Base-by-base conservation (phyloP, 2,113 vertebrate species). In the Thunnus thynnus region DNA sequence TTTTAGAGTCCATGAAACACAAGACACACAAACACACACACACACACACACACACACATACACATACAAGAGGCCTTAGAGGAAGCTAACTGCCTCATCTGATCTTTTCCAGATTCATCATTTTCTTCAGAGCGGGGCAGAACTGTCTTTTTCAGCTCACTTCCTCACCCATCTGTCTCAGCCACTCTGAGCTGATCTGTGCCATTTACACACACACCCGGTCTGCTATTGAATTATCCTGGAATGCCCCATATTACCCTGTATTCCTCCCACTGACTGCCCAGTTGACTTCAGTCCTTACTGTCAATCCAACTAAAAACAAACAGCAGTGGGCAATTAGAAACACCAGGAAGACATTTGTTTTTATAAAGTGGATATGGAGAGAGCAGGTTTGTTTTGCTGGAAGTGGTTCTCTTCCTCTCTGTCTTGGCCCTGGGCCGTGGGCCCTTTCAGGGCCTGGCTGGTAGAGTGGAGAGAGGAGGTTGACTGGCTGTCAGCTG, bases 361-460 rank as follows among this genome's bases (percentile, higher is more conserved):
- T 93, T 92, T 89, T 90, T 63, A 74, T 83, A 89, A 91, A 86
- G 88, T 87, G 90, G 80, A 88, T 84, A 81, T 66, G 86, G 85
- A 87, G 86, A 70, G 86, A 88, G 86, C 85, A 74, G 87, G 89
- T 93, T 93, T 93, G 89, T 94, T 93, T 93, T 80, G 78, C 78
- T 92, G 93, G 90, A 92, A 92, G 90, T 87, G 91, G 83, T 90
- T 91, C 80, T 91, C 87, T 91, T 91, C 90, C 92, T 89, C 81
- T 80, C 78, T 17, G 64, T 82, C 77, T 89, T 73, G 83, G 87
- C 81, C 71, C 68, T 14, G 12, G 25, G 80, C 73, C 30, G 25
- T 1, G 57, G 89, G 89, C 58, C 80, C 62, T 72, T 55, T 90
- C 81, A 32, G 73, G 41, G 25, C 50, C 82, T 68, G 83, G 77